These are phyloP conservation scores for Protodeltote pygarga DNA, from an alignment of 2,888 invertebrate genomes.

Conservation along the genomic window DNA sequence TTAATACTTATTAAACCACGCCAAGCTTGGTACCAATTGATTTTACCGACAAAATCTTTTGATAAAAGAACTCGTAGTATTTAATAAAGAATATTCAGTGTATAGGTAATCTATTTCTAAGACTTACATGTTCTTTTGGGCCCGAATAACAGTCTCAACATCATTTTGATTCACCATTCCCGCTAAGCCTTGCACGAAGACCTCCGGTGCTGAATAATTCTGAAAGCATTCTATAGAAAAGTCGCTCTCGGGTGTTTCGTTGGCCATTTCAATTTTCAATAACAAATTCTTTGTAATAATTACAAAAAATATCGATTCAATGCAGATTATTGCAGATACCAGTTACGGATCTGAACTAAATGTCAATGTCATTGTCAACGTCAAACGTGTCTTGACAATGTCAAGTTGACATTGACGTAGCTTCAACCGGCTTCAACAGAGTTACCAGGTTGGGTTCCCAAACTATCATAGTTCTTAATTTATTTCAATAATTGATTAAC, in stretches of 20 bases:
- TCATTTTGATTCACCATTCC: constrained; percentile 97
- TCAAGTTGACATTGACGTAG: constrained; percentile 9
- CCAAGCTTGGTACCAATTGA: too few relatives aligned
- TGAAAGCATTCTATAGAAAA: constrained; percentile 95
- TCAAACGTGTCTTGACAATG: too few relatives aligned
- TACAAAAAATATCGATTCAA: too few relatives aligned
- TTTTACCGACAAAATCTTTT: too few relatives aligned
- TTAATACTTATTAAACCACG: too few relatives aligned
- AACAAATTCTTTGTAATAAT: too few relatives aligned
- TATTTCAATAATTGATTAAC: too few relatives aligned
- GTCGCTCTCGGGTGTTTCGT: constrained; percentile 89
- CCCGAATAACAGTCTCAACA: constrained; percentile 95
- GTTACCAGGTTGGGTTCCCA: too few relatives aligned
- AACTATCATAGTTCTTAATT: too few relatives aligned
- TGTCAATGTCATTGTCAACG: constrained; percentile 13
- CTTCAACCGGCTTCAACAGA: too few relatives aligned
- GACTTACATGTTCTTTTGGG: constrained; percentile 96
- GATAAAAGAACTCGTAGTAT: not conserved
- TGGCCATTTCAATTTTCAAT: constrained; percentile 69
- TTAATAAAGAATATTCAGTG: not conserved
- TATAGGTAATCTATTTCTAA: not conserved
- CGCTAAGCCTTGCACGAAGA: constrained; percentile 96
- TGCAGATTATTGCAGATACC: too few relatives aligned
- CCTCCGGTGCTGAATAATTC: constrained; percentile 96
- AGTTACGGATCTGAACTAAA: too few relatives aligned